phyloP scores from a whole-genome alignment of 2,888 invertebrate species.

The Cataglyphis cursor region DNA sequence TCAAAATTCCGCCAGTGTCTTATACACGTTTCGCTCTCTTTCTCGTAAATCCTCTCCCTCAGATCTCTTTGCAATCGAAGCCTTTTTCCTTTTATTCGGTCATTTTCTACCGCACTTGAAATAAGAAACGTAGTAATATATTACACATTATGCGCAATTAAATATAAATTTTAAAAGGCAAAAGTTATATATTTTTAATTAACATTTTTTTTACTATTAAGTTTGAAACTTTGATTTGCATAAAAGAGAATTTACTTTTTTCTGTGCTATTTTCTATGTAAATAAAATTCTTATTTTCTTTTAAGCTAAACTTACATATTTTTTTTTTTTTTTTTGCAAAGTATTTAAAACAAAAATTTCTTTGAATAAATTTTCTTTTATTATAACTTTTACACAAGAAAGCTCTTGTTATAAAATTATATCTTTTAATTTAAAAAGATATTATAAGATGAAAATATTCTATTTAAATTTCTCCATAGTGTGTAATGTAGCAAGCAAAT shows the following conservation, averaged over 20 bases:
- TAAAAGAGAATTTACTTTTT: not conserved
- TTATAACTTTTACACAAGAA: not conserved
- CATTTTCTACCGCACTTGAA: slow-evolving; percentile 42
- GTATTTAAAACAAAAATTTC: not conserved
- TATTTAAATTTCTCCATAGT: not conserved
- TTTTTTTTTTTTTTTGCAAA: not conserved
- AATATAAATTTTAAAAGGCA: not conserved
- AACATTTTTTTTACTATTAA: not conserved
- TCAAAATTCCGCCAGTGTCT: slow-evolving; percentile 67
- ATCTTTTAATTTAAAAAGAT: not conserved
- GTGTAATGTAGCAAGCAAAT: not conserved
- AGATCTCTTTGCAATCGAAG: slow-evolving; percentile 25
- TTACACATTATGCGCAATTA: not conserved
- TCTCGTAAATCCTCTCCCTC: slow-evolving; percentile 20
- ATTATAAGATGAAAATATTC: not conserved
- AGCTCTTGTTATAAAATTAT: not conserved
- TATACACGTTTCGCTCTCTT: slow-evolving; percentile 32
- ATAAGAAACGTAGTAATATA: not conserved
- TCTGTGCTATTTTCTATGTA: not conserved
- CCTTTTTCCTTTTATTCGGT: slow-evolving; percentile 22
- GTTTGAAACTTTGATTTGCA: not conserved
- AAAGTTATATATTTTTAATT: not conserved
- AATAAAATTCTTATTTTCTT: not conserved
- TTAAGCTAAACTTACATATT: not conserved
- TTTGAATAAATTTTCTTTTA: not conserved